Base-by-base conservation (phyloP, 2,113 vertebrate species). In the Asarcornis scutulata region DNA sequence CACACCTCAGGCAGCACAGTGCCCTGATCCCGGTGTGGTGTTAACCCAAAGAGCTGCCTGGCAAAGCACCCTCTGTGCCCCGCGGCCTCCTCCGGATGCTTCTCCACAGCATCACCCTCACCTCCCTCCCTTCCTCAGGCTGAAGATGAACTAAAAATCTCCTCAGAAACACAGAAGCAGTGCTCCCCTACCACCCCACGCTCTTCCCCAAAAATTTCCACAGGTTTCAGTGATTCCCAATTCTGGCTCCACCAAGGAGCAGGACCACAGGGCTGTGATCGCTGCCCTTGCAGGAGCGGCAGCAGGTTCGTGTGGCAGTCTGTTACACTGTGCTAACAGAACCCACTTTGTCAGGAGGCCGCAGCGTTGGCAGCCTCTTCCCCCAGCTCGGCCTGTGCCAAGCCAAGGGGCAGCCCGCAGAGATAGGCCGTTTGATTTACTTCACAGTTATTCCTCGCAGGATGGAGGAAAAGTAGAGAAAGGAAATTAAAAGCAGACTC, bases 381-480 rank as follows among this genome's bases (percentile, higher is more conserved):
- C 77, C 58, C 63, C 86, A 6, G 42, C 20, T 46, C 42, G 50
- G 42, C 69, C 88, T 3, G 82, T 84, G 88, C 95, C 95, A 95
- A 96, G 90, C 88, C 92, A 32, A 50, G 84, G 87, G 96, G 82
- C 93, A 89, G 91, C 95, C 95, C 7, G 66, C 12, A 58, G 93
- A 96, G 92, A 94, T 91, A 79, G 86, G 80, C 80, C 88, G 56
- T 77, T 96, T 82, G 88, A 96, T 96, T 97, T 92, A 92, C 93
- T 90, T 93, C 90, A 92, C 91, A 91, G 91, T 89, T 96, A 95
- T 91, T 96, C 50, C 93, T 95, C 88, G 93, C 89, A 91, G 94
- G 89, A 88, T 53, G 92, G 82, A 93, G 92, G 92, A 73, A 94
- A 96, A 92, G 42, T 72, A 82, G 89, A 90, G 95, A 93, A 95